Evolutionary conservation across 2,797 vertebrate genomes (phyloP), one percentile per base, ranked within the genome.

Genomic region (Catostomus latipinnis): DNA sequence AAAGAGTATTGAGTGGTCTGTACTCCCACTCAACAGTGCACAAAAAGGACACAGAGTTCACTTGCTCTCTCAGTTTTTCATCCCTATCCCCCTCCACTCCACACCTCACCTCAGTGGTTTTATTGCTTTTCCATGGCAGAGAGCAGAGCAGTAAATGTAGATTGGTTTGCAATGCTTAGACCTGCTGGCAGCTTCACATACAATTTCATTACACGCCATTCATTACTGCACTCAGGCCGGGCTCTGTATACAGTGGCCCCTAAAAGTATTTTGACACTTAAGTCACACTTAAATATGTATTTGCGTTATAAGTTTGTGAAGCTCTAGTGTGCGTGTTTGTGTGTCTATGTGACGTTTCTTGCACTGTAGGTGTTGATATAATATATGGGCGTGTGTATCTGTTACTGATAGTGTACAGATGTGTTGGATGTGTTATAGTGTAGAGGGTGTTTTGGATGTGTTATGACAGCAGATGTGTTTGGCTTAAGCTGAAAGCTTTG

Each of bases 121-220:
- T 84, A 82, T 85, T 88, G 78, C 81, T 90, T 90, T 89, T 89
- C 88, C 88, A 87, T 87, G 84, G 88, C 84, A 85, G 78, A 82
- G 78, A 76, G 89, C 61, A 79, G 66, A 86, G 84, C 84, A 88
- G 76, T 86, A 82, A 86, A 88, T 72, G 66, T 68, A 57, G 66
- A 87, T 76, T 86, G 60, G 83, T 80, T 74, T 43, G 61, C 84
- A 58, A 71, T 13, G 54, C 65, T 68, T 65, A 76, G 56, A 68
- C 45, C 45, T 58, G 52, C 65, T 68, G 74, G 45, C 74, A 76
- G 74, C 63, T 76, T 76, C 16, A 76, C 13, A 68, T 58, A 49
- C 45, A 68, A 45, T 68, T 66, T 68, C 53, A 68, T 58, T 50
- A 58, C 54, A 58, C 16, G 0, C 8, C 45, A 76, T 76, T 50